phyloP scores from a whole-genome alignment of 2,888 invertebrate genomes.

The Epirrhoe alternata region DNA sequence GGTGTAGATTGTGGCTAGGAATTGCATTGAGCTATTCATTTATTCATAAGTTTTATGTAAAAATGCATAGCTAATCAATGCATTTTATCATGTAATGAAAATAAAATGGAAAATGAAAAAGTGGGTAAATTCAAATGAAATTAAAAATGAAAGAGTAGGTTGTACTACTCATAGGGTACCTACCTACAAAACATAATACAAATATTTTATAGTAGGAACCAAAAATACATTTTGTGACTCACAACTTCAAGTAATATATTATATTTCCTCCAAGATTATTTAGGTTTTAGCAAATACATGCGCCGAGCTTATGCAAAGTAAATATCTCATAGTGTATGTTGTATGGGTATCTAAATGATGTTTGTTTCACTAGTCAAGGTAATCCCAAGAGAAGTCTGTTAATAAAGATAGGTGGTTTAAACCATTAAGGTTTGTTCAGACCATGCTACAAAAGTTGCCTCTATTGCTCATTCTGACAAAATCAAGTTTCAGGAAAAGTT shows the following conservation, averaged over 20 bases:
- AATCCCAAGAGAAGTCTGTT: constrained; percentile 55
- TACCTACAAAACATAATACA: no score
- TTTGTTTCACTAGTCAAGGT: constrained; percentile 47
- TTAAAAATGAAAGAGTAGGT: no score
- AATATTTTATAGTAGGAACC: no score
- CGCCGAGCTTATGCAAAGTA: not conserved
- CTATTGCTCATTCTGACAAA: not conserved
- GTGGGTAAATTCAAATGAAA: no score
- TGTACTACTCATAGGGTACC: no score
- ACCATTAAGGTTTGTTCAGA: constrained; percentile 15
- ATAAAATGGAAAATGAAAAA: no score
- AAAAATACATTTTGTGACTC: not conserved
- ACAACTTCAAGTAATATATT: not conserved
- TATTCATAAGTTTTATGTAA: no score
- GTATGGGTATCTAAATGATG: constrained; percentile 17
- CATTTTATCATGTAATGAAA: no score
- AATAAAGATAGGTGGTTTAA: constrained; percentile 59
- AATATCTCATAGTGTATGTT: not conserved
- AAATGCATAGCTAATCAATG: no score
- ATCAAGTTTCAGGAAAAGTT: not conserved
- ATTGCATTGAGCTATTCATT: no score
- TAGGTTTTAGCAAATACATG: not conserved
- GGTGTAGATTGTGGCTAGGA: no score
- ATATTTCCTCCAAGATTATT: not conserved
- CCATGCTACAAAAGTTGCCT: constrained; percentile 8